Percentiles rank a stretch among this genome's conserved stretches.
Conservation (phyloP, 2,113 vertebrate species). For the Myiopsitta monachus region DNA sequence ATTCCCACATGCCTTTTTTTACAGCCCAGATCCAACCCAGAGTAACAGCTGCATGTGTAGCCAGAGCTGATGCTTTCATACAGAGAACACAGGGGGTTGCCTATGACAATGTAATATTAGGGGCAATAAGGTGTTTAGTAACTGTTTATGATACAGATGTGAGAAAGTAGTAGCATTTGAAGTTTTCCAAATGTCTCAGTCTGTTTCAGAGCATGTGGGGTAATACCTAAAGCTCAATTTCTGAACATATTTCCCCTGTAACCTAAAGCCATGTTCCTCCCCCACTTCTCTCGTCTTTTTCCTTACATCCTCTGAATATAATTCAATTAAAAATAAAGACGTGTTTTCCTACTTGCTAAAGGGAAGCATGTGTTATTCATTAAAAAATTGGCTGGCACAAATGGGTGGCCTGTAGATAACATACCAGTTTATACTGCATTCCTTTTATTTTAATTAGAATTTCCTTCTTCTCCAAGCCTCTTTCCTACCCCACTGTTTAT, state of each 20-base stretch:
- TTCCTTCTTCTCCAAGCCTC: background rate
- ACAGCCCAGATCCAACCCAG: background rate
- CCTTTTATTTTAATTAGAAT: background rate
- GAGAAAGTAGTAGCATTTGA: background rate
- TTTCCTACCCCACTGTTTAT: background rate
- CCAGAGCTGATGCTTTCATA: background rate
- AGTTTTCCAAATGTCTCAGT: background rate
- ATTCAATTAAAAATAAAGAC: conserved; percentile 53
- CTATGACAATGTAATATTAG: background rate
- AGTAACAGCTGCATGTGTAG: background rate
- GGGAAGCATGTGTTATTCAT: conserved; percentile 21
- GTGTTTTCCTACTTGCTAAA: conserved; percentile 44
- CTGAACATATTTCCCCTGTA: background rate
- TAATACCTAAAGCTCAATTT: background rate
- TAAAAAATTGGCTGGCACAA: conserved; percentile 51
- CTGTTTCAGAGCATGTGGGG: background rate
- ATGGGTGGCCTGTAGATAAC: conserved; percentile 16
- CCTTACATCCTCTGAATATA: conserved; percentile 23
- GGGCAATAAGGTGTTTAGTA: conserved; percentile 37
- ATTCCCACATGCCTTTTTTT: background rate
- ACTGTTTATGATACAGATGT: conserved; percentile 38
- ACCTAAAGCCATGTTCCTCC: background rate
- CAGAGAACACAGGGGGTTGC: background rate
- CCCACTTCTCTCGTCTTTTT: conserved; percentile 16
- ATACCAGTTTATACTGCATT: background rate